These are phyloP conservation scores for Perodicticus potto DNA, from an alignment of 2,797 vertebrate species.

Conservation along the genomic window DNA sequence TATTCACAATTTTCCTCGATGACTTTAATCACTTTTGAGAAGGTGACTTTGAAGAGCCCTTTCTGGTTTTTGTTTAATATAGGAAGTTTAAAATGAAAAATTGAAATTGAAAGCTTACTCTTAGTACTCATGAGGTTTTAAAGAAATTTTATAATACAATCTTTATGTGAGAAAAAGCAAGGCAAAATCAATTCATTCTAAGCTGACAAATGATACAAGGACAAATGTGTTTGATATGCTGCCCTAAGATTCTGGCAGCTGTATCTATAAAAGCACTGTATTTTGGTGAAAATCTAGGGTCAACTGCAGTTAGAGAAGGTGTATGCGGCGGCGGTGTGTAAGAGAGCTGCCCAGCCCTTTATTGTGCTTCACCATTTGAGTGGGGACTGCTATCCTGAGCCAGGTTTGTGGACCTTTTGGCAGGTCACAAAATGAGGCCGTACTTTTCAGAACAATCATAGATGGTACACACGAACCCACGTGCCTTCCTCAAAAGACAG, in stretches of 20 bases:
- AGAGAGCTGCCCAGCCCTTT: too few species aligned
- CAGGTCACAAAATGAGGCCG: not conserved
- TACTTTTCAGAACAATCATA: too few species aligned
- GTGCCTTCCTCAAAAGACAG: not conserved
- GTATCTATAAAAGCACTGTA: not conserved
- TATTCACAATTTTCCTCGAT: not conserved
- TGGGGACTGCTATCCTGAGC: rapidly evolving
- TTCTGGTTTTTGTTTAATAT: conserved; percentile 38
- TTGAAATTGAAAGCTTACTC: conserved; percentile 25
- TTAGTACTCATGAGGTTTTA: conserved; percentile 33
- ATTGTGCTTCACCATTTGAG: not conserved
- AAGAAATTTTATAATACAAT: not conserved
- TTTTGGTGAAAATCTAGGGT: not conserved
- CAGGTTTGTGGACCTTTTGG: not conserved
- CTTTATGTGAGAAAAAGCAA: not conserved
- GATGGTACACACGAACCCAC: too few species aligned
- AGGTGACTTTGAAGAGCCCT: not conserved
- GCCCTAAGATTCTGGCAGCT: not conserved
- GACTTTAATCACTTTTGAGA: not conserved
- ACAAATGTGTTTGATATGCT: not conserved
- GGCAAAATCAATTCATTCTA: not conserved
- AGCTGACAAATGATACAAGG: not conserved
- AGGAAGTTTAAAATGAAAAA: not conserved
- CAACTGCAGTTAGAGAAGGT: not conserved
- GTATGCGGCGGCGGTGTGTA: not conserved